phyloP scores from a whole-genome alignment of 2,888 invertebrate genomes.

The Hipparchia semele region DNA sequence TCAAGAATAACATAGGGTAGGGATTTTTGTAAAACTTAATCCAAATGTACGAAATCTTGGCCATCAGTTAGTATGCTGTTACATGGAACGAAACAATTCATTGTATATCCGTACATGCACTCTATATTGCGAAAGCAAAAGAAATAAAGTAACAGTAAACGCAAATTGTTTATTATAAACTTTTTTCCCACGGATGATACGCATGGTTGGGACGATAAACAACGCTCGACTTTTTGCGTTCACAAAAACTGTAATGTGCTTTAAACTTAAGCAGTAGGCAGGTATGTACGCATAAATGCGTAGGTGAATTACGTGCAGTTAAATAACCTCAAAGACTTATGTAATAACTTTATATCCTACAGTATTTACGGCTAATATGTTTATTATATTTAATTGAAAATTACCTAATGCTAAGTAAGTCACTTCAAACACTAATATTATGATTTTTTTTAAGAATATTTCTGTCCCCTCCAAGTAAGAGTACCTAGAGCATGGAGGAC shows the following conservation, averaged over 20 bases:
- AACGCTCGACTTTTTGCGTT: conserved; percentile 28
- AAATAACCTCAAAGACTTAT: not conserved
- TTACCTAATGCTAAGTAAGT: no score
- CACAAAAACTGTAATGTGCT: conserved; percentile 20
- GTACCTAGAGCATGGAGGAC: no score
- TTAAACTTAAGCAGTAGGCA: conserved; percentile 5
- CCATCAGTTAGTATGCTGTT: not conserved
- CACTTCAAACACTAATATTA: no score
- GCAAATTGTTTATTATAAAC: conserved; percentile 16
- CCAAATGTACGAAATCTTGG: not conserved
- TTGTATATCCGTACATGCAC: no score
- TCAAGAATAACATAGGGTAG: not conserved
- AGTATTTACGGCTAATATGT: no score
- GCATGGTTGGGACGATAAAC: conserved; percentile 33
- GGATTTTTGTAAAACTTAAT: not conserved
- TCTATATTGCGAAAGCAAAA: not conserved
- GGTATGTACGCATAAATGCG: not conserved
- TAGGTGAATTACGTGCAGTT: conserved; percentile 9
- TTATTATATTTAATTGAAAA: no score
- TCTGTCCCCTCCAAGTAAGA: no score
- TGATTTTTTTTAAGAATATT: no score
- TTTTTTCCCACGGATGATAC: conserved; percentile 39
- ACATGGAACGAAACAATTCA: not conserved
- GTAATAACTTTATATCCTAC: not conserved
- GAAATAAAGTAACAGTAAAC: conserved; percentile 15